A percentile compares a stretch with the other conserved stretches of the same genome.
These are phyloP conservation scores for cattle (Bos taurus) DNA, from an alignment of 2,113 vertebrate species.

Conservation along the genomic window DNA sequence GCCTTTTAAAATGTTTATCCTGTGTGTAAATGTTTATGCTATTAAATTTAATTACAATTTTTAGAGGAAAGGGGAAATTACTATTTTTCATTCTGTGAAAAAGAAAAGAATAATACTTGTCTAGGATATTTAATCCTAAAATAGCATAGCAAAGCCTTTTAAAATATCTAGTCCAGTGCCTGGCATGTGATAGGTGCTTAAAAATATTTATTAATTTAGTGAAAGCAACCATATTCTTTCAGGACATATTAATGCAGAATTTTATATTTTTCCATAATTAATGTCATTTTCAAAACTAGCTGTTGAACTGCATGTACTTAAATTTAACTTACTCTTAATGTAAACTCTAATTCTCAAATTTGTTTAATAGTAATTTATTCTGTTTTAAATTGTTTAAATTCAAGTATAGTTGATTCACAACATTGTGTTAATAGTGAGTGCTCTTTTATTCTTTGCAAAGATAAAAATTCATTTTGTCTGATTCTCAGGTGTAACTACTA, in stretches of 20 bases:
- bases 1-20: constrained; percentile 10
- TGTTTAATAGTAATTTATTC: constrained; percentile 53
- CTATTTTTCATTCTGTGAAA: neutral
- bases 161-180: neutral
- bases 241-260: neutral
- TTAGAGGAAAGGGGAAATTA: neutral
- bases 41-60: constrained; percentile 30
- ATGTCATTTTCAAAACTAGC: constrained; percentile 18
- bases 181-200: neutral
- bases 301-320: constrained; percentile 29
- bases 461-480: constrained; percentile 58
- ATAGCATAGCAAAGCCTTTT: neutral
- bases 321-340: constrained; percentile 44
- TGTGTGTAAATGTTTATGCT: constrained; percentile 19
- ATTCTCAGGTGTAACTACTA: constrained; percentile 53
- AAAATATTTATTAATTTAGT: constrained; percentile 36
- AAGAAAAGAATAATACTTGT: neutral
- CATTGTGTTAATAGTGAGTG: neutral
- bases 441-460: constrained; percentile 27
- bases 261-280: neutral
- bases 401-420: neutral
- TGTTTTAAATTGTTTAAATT: neutral
- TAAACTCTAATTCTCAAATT: constrained; percentile 67
- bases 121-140: constrained; percentile 11
- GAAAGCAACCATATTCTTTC: neutral